Base-by-base conservation (phyloP, 2,797 vertebrate genomes). In the Ceyx erithaca region DNA sequence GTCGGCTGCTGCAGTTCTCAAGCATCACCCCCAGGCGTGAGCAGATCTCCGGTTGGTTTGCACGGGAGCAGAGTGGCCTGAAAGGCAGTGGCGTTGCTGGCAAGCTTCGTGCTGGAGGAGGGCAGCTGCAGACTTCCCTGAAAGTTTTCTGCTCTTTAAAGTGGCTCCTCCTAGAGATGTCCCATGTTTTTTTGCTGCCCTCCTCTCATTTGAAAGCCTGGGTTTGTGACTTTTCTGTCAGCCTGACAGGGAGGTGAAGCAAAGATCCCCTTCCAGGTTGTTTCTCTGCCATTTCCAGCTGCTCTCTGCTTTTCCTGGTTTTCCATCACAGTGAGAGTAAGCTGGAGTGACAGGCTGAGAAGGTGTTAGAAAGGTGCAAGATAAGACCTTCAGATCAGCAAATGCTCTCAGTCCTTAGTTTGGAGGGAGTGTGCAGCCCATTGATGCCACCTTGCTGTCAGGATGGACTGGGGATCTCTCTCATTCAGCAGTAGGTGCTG, bases 401-500 rank as follows among this genome's bases (percentile, higher is more conserved):
- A 59, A 6, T 22, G 40, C 63, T 75, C 28, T 2, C 31, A 22
- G n/a, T 26, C 84, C 45, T 49, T 66, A 52, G 41, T 72, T 62
- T 68, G 57, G 26, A 79, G 73, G 69, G 73, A 15, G 17, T 1
- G 5, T 45, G 59, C 73, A 69, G 85, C 62, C 59, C 33, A 2
- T 81, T 71, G 0, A 1, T 67, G 69, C 30, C 30, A 15, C 61
- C 40, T 59, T 4, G 0, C 72, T 81, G 51, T 41, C 80, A 49
- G 69, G 40, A 58, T 71, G 33, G 15, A 19, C 72, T 68, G 30
- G 8, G 72, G 26, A 33, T 45, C 41, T 52, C 52, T 57, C 48
- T 63, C 46, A 46, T 72, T 30, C 3, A 0, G 5, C 57, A 28
- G 1, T 6, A 12, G 4, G 4, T 69, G 23, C 33, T 37, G 25